A percentile compares a stretch with the other conserved stretches of the same genome.
These are phyloP conservation scores for Gadus macrocephalus DNA, from an alignment of 2,113 vertebrate genomes.

Conservation along the genomic window DNA sequence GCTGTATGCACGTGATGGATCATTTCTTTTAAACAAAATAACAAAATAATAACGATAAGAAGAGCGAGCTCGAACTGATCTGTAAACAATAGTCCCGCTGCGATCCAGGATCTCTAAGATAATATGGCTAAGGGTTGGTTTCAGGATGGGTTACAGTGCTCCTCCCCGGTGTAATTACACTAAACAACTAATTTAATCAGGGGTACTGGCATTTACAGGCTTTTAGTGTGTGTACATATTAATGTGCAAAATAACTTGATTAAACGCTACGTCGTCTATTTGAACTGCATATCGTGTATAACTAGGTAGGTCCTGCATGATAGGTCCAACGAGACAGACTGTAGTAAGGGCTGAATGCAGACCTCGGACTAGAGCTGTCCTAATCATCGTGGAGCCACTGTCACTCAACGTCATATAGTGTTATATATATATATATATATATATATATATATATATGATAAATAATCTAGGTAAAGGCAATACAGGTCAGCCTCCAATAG, in stretches of 20 bases:
- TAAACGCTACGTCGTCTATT: too few relatives aligned
- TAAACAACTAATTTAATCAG: too few relatives aligned
- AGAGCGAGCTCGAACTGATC: conserved; percentile 19
- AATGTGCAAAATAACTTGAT: too few relatives aligned
- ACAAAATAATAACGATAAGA: conserved; percentile 17
- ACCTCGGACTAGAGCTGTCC: too few relatives aligned
- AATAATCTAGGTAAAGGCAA: conserved; percentile 50
- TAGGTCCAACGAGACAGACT: neutral
- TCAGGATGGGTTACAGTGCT: too few relatives aligned
- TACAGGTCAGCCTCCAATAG: conserved; percentile 31
- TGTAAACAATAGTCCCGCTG: conserved; percentile 50
- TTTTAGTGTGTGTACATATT: too few relatives aligned
- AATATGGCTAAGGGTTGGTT: too few relatives aligned
- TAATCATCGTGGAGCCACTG: too few relatives aligned
- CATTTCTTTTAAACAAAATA: conserved; percentile 29
- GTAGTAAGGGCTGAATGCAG: conserved; percentile 4
- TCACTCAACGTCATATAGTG: conserved; percentile 27
- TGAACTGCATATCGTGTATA: too few relatives aligned
- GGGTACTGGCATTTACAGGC: too few relatives aligned
- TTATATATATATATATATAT: conserved; percentile 24
- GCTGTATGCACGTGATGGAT: conserved; percentile 6
- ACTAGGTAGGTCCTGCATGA: neutral
- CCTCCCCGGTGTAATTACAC: too few relatives aligned
- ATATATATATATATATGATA: conserved; percentile 37
- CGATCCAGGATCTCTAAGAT: too few relatives aligned